A percentile compares a stretch with the other conserved stretches of the same genome.
Evolutionary conservation across 1,140 invertebrate species (phyloP).

Genomic region (Calycopis cecrops): DNA sequence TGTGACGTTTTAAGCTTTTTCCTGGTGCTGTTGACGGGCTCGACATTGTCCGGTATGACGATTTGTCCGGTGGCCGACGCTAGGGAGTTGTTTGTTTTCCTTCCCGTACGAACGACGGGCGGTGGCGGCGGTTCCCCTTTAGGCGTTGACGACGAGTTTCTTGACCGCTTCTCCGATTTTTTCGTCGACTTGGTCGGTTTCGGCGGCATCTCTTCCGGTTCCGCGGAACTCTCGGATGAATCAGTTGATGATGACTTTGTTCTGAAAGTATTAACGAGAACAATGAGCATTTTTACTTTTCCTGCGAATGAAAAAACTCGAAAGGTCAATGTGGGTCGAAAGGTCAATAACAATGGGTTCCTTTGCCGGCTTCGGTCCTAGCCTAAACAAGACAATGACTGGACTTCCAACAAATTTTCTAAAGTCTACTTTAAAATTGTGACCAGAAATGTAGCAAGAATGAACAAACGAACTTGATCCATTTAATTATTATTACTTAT

Average conservation of each 20-base stretch:
- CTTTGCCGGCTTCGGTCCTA: too few relatives aligned
- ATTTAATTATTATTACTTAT: too few relatives aligned
- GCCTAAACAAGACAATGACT: too few relatives aligned
- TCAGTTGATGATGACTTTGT: slow-evolving; percentile 41
- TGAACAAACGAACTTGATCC: too few relatives aligned
- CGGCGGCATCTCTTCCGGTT: slow-evolving; percentile 55
- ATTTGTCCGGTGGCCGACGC: slow-evolving; percentile 89
- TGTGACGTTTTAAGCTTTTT: slow-evolving; percentile 80
- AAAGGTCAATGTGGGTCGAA: too few relatives aligned
- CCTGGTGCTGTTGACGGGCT: slow-evolving; percentile 64
- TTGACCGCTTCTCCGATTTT: slow-evolving; percentile 48
- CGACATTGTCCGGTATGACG: slow-evolving; percentile 79
- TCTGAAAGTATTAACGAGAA: neutral
- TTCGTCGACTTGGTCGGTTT: slow-evolving; percentile 41
- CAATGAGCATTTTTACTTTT: too few relatives aligned
- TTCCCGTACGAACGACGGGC: slow-evolving; percentile 77
- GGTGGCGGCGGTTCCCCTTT: slow-evolving; percentile 69
- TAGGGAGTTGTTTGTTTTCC: slow-evolving; percentile 91
- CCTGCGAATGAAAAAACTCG: too few relatives aligned
- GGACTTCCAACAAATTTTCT: too few relatives aligned
- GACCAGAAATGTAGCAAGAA: too few relatives aligned
- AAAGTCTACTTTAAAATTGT: too few relatives aligned
- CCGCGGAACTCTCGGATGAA: slow-evolving; percentile 41
- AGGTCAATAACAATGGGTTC: too few relatives aligned
- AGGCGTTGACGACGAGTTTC: slow-evolving; percentile 52